A percentile compares a stretch with the other conserved stretches of the same genome.
These are phyloP conservation scores for Peromyscus nudipes DNA, from an alignment of 2,797 vertebrate species.

Conservation along the genomic window DNA sequence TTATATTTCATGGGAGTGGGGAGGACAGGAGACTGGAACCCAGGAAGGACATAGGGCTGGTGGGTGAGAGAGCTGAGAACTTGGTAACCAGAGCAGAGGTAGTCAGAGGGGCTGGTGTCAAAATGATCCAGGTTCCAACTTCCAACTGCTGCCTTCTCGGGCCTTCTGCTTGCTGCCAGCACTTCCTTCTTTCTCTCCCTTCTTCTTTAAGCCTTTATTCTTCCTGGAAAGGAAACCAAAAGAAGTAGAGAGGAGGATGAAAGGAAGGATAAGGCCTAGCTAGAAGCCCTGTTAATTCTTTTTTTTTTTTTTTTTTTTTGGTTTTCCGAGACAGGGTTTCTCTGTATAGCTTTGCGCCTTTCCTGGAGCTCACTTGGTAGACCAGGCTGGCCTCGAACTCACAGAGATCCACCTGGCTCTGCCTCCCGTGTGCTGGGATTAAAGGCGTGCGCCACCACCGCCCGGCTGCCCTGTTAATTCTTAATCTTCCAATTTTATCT, in stretches of 20 bases:
- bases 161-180: neutral
- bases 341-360: too few species aligned
- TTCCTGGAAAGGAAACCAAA: constrained; percentile 1
- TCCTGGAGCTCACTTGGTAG: too few species aligned
- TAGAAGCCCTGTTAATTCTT: neutral
- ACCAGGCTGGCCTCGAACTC: too few species aligned
- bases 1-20: constrained; percentile 45
- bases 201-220: neutral
- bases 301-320: too few species aligned
- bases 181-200: constrained; percentile 33
- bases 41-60: neutral
- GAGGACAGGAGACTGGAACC: neutral
- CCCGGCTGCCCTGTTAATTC: neutral
- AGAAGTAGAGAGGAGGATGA: neutral
- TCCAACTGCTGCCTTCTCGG: neutral
- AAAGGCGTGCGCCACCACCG: too few species aligned
- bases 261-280: neutral
- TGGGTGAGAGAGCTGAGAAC: too few species aligned
- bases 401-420: too few species aligned
- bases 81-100: constrained; percentile 46
- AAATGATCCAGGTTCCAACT: neutral
- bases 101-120: neutral
- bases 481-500: neutral
- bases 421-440: too few species aligned
- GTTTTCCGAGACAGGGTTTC: too few species aligned